These are phyloP conservation scores for Cephus spinipes DNA, from an alignment of 2,888 invertebrate species.

Conservation along the genomic window DNA sequence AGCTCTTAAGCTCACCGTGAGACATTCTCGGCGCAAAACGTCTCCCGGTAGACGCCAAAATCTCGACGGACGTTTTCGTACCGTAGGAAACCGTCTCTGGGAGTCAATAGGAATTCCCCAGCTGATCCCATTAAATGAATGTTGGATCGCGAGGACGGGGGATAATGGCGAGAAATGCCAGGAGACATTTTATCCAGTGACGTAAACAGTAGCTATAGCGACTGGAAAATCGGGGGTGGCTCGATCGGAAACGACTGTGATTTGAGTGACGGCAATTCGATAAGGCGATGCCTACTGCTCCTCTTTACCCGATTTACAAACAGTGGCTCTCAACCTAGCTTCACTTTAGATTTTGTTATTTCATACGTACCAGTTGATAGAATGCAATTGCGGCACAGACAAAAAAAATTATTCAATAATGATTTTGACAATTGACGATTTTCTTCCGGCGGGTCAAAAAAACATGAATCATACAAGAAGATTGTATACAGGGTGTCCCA, in stretches of 20 bases:
- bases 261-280: constrained; percentile 22
- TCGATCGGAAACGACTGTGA: constrained; percentile 13
- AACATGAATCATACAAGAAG: too few species aligned
- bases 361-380: too few species aligned
- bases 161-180: neutral
- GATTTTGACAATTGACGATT: too few species aligned
- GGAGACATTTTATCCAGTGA: neutral
- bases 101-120: neutral
- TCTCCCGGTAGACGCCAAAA: neutral
- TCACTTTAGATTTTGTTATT: too few species aligned
- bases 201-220: constrained; percentile 1
- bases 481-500: too few species aligned
- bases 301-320: neutral
- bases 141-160: neutral
- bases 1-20: neutral
- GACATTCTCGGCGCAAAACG: neutral
- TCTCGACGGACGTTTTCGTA: neutral
- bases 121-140: neutral
- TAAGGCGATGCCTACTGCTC: constrained; percentile 6
- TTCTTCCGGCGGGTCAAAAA: too few species aligned
- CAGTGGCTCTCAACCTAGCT: too few species aligned
- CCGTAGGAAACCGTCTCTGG: neutral
- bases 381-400: too few species aligned
- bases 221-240: constrained; percentile 16
- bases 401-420: too few species aligned